Base-by-base conservation (phyloP, 2,888 invertebrate species). In the Scaptomyza tumidula region DNA sequence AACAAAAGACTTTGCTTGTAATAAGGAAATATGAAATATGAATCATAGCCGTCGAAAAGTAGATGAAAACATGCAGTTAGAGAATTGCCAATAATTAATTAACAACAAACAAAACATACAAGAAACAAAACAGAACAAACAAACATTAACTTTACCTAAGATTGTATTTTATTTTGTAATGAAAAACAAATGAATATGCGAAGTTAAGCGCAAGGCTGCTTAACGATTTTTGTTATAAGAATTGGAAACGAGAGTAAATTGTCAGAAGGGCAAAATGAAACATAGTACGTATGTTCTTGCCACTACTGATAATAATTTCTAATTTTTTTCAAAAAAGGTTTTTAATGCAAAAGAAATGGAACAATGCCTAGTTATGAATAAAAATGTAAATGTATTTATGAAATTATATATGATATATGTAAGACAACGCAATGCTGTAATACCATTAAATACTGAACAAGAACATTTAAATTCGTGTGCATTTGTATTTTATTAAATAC, bases 1-100 rank as follows among this genome's bases (percentile, higher is more conserved):
- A 86, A 86, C 83, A 86, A 86, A 84, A 84, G 86, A 88, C 88
- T 84, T 88, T 78, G 88, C 76, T 88, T 80, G 69, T 73, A 72
- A 52, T 41, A 76, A 73, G 69, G 14, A 61, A 69, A 71, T 64
- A 19, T 19, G 19, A 64, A 43, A 77, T 54, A 59, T 58, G 48
- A 59, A 29, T 13, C 39, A 41, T 39, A 64, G 62, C 63, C 65
- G 73, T 68, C 63, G 65, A 64, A 66, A 73, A 49, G 53, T 70
- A 46, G 46, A 50, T 35, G 48, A 58, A 48, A 64, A 56, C 89
- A 86, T 86, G 85, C 85, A 86, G 87, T 86, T 86, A 86, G 85
- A 80, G 62, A 86, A 86, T 88, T 88, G 89, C 85, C 85, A 86
- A 86, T 88, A 79, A 86, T 72, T 80, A 84, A 71, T 81, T 86